Evolutionary conservation across 2,888 invertebrate species (phyloP), one percentile per base, ranked within the genome.

Genomic region (Artemia sinica): DNA sequence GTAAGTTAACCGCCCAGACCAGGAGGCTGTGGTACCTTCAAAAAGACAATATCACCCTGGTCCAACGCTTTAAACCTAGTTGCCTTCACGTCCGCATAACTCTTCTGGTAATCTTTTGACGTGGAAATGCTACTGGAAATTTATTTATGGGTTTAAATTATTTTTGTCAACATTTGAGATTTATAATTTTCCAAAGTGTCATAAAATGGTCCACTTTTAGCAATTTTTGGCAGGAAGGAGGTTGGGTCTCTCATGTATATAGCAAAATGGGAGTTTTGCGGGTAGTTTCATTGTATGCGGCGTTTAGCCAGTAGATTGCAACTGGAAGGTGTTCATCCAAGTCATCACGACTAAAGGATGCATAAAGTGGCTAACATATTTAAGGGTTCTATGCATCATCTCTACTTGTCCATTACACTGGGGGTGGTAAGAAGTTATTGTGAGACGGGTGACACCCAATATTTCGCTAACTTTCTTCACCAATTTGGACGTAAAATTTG

Each of bases 401-500:
- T 58, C 58, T 6, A 58, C 58, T 9, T 9, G 58, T 8, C 58
- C 58, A 18, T 58, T 58, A 2, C 58, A 10, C 8, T 58, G 8
- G 8, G 58, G 58, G 28, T 28, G 28, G 58, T 8, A 58, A 58
- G 58, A 8, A 1, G 58, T 9, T 8, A 10, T 58, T 8, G 58
- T 58, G 1, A 58, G 58, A 9, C 18, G 58, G 10, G 8, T 1
- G 8, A 58, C 9, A 8, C 10, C 10, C 10, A 58, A 8, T 0
- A 73, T 41, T 41, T 69, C 49, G 2, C 51, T 28, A 6, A 74
- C 66, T 13, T 14, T 12, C 28, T 13, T 10, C 51, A 71, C 73
- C 1, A 74, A 52, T 9, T 68, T 41, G 7, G 71, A 71, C 52
- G 71, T 70, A 52, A 73, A 73, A 10, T 74, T 67, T n/a, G 69